Evolutionary conservation across 2,797 vertebrate genomes (phyloP).

Genomic region (Pantherophis vulpinus): DNA sequence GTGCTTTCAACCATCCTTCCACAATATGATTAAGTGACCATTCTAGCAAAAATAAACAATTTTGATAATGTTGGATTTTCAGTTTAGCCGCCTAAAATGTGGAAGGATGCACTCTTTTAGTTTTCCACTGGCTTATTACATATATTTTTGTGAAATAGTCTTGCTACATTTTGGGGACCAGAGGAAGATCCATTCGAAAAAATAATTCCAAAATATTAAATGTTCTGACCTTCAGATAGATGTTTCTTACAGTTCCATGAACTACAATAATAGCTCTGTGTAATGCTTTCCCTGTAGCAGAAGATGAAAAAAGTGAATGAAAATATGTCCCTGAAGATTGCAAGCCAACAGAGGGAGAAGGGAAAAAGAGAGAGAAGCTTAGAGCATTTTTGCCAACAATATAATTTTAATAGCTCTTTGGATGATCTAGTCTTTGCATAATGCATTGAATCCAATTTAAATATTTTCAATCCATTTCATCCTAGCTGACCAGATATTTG

Average conservation of each 20-base stretch:
- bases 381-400: slow-evolving; percentile 62
- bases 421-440: slow-evolving; percentile 49
- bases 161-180: neutral
- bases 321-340: slow-evolving; percentile 57
- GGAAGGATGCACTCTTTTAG: neutral
- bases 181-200: neutral
- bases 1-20: neutral
- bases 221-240: neutral
- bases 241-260: neutral
- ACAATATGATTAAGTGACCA: neutral
- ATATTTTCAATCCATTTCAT: slow-evolving; percentile 49
- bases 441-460: slow-evolving; percentile 57
- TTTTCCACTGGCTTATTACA: neutral
- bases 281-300: slow-evolving; percentile 50
- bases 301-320: slow-evolving; percentile 49
- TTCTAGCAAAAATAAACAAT: neutral
- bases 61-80: neutral
- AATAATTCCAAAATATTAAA: neutral
- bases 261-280: slow-evolving; percentile 7
- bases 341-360: slow-evolving; percentile 28
- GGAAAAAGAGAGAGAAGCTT: slow-evolving; percentile 20
- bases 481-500: slow-evolving; percentile 52
- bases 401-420: slow-evolving; percentile 54
- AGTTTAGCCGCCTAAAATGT: neutral
- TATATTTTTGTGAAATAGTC: neutral